Percentiles rank a stretch among this genome's conserved stretches.
These are phyloP conservation scores for Silurus glanis DNA, from an alignment of 2,113 vertebrate species.

Conservation along the genomic window DNA sequence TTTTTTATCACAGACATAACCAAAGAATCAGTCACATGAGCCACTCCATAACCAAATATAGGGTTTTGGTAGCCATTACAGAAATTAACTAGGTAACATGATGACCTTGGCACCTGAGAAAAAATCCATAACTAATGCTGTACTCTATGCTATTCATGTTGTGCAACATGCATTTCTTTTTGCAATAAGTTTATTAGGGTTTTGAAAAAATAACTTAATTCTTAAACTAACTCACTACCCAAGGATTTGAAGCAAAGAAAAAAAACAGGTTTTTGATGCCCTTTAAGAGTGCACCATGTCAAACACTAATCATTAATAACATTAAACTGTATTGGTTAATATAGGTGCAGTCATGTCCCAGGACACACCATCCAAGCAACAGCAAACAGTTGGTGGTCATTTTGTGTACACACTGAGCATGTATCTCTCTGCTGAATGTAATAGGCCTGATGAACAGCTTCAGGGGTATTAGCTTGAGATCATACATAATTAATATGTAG, in stretches of 20 bases:
- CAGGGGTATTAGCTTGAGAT: not conserved
- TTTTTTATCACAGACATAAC: not conserved
- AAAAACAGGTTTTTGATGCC: not conserved
- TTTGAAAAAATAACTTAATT: not conserved
- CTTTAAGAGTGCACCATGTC: not conserved
- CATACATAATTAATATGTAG: not conserved
- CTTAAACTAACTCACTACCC: not conserved
- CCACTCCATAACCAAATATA: not conserved
- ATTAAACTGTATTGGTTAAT: not conserved
- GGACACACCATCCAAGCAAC: not conserved
- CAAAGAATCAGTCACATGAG: not conserved
- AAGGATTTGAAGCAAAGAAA: not conserved
- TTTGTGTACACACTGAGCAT: not conserved
- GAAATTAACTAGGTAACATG: not conserved
- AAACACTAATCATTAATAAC: not conserved
- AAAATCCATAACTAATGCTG: not conserved
- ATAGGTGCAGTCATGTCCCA: not conserved
- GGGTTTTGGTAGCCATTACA: not conserved
- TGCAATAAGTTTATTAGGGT: not conserved
- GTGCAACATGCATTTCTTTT: not conserved
- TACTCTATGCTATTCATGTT: not conserved
- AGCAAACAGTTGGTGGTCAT: not conserved
- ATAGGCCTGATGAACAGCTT: not conserved
- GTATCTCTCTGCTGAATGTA: not conserved
- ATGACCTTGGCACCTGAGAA: not conserved